Base-by-base conservation (phyloP, 2,113 vertebrate genomes). In the Rutilus rutilus region DNA sequence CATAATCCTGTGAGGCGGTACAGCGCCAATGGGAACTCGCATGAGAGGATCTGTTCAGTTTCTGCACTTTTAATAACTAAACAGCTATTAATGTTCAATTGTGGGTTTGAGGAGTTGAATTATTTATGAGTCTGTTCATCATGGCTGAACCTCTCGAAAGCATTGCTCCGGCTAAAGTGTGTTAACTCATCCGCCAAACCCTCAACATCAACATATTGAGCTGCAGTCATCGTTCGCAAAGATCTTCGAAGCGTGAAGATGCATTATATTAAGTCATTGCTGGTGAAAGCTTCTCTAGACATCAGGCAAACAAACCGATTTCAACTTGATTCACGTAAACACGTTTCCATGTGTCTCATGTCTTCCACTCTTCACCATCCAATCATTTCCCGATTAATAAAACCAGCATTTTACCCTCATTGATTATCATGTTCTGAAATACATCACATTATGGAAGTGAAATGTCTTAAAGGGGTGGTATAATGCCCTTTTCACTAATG, bases 91-190 rank as follows among this genome's bases (percentile, higher is more conserved):
- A 80, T 80, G 78, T 62, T 80, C 23, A 64, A 39, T 10, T 64
- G 78, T 47, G 36, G 54, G 23, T 15, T 79, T 64, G 36, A 45
- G 17, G 23, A 64, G 59, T 1, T 80, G 57, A 80, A 80, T 80
- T 64, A 80, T 64, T 80, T 64, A 80, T 80, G 19, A 80, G 39
- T 78, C 52, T 14, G 27, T 52, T 76, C 73, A 52, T 76, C 73
- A 76, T 45, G 6, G 76, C 36, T 27, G 36, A 52, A 52, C 42
- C 47, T 76, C 47, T 76, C 12, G 4, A 76, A 75, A 27, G 27
- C 45, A n/a, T 47, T 4, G 21, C 42, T 75, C 73, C 2, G 19
- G 21, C 54, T 57, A 4, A 21, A 21, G 25, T 39, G 47, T 52
- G 47, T 76, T 76, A 76, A 76, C 17, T 27, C 23, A 52, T 36